Conservation (phyloP, 2,888 invertebrate species). For the Calliphora vomitoria region DNA sequence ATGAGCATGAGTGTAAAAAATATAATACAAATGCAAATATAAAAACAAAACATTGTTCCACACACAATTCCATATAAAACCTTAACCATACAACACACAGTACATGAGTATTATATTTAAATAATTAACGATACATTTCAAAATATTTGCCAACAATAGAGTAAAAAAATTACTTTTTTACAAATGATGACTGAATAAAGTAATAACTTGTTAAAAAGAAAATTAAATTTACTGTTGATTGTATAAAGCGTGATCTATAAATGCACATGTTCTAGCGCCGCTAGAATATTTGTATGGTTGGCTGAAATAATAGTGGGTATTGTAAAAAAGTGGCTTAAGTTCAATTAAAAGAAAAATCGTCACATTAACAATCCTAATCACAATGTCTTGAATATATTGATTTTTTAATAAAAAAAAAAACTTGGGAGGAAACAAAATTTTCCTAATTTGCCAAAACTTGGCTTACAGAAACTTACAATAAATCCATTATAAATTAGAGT, state of each 20-base stretch:
- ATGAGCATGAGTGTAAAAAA: background rate
- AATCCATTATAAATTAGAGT: too few relatives aligned
- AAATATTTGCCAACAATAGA: conserved; percentile 24
- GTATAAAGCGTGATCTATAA: background rate
- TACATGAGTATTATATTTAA: conserved; percentile 3
- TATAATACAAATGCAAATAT: background rate
- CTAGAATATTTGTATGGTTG: background rate
- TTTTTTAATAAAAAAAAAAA: too few relatives aligned
- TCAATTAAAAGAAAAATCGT: too few relatives aligned
- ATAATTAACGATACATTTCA: conserved; percentile 28
- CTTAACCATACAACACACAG: background rate
- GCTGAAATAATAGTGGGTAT: too few relatives aligned
- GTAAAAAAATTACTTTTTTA: background rate
- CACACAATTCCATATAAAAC: background rate
- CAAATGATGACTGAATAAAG: background rate
- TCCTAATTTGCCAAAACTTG: too few relatives aligned
- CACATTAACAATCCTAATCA: too few relatives aligned
- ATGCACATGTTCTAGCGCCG: background rate
- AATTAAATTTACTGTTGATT: background rate
- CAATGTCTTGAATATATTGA: too few relatives aligned
- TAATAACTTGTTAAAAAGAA: background rate
- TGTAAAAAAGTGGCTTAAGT: too few relatives aligned
- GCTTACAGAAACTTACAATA: too few relatives aligned
- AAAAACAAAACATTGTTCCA: background rate
- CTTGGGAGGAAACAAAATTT: too few relatives aligned